A percentile compares a stretch with the other conserved stretches of the same genome.
Evolutionary conservation across 1,140 invertebrate genomes (phyloP).

Genomic region (Leptinotarsa texana): DNA sequence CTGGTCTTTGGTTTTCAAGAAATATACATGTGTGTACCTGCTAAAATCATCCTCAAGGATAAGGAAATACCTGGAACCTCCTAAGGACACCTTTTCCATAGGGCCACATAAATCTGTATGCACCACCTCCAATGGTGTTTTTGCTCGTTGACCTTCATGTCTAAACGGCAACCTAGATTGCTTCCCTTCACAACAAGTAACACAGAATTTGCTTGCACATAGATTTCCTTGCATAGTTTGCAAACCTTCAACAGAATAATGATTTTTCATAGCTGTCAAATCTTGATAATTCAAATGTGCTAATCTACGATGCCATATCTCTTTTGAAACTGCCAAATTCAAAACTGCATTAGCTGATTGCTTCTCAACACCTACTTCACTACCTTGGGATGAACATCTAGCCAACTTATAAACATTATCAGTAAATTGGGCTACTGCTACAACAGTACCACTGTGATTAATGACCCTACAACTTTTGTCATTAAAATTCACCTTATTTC

Average conservation of each 20-base stretch:
- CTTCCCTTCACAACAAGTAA: conserved; percentile 49
- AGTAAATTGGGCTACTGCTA: conserved; percentile 34
- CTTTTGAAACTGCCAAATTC: no score
- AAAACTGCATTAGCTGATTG: conserved; percentile 14
- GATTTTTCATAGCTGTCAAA: conserved; percentile 33
- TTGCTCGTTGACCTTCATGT: conserved; percentile 34
- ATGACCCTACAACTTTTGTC: conserved; percentile 24
- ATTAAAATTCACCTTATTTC: conserved; percentile 37
- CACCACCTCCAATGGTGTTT: conserved; percentile 46
- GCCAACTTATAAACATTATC: conserved; percentile 47
- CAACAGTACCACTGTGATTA: conserved; percentile 10
- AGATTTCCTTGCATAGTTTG: conserved; percentile 12
- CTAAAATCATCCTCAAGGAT: conserved; percentile 28
- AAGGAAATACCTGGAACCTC: conserved; percentile 37
- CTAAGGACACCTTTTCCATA: conserved; percentile 23
- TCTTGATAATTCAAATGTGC: conserved; percentile 46
- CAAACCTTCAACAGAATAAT: background rate
- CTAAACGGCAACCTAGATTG: conserved; percentile 44
- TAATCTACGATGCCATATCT: conserved; percentile 42
- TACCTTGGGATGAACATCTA: conserved; percentile 12
- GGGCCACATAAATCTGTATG: conserved; percentile 32
- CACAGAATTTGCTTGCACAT: conserved; percentile 34
- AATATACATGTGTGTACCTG: conserved; percentile 30
- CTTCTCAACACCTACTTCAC: conserved; percentile 33
- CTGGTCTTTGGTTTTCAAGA: conserved; percentile 28